These are phyloP conservation scores for Siniperca obscura DNA, from an alignment of 2,797 vertebrate species.

Conservation along the genomic window DNA sequence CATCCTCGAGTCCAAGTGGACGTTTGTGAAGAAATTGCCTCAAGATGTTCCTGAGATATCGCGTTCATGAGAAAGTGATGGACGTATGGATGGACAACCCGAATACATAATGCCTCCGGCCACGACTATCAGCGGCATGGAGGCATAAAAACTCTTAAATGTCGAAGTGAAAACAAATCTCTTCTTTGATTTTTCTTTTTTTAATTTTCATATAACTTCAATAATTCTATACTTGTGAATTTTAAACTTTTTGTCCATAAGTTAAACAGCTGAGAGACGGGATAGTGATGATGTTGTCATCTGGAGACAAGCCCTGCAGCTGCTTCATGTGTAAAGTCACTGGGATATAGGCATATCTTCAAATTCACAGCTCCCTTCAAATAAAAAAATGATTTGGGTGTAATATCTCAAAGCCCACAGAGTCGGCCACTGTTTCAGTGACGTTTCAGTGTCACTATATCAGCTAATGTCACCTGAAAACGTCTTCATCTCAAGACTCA, in stretches of 20 bases:
- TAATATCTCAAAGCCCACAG: neutral
- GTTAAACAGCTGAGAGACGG: neutral
- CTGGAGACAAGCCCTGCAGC: slow-evolving; percentile 19
- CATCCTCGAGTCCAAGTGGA: too few species aligned
- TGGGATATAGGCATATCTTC: neutral
- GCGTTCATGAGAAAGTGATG: too few species aligned
- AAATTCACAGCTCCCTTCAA: neutral
- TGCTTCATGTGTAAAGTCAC: slow-evolving; percentile 23
- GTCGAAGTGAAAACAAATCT: neutral
- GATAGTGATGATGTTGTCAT: neutral
- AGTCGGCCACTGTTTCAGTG: neutral
- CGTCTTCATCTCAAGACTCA: neutral
- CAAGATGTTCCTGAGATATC: too few species aligned
- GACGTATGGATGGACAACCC: too few species aligned
- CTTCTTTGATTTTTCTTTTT: neutral
- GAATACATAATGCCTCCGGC: too few species aligned
- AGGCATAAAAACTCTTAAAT: neutral
- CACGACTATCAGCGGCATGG: too few species aligned
- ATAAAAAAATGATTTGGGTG: neutral
- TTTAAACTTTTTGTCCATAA: neutral
- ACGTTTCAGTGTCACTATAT: neutral
- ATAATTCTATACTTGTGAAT: neutral
- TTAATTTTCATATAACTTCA: neutral
- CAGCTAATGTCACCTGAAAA: neutral
- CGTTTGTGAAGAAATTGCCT: too few species aligned